Evolutionary conservation across 2,888 invertebrate species (phyloP), one percentile per base, ranked within the genome.

Genomic region (Lasioglossum zephyrum): DNA sequence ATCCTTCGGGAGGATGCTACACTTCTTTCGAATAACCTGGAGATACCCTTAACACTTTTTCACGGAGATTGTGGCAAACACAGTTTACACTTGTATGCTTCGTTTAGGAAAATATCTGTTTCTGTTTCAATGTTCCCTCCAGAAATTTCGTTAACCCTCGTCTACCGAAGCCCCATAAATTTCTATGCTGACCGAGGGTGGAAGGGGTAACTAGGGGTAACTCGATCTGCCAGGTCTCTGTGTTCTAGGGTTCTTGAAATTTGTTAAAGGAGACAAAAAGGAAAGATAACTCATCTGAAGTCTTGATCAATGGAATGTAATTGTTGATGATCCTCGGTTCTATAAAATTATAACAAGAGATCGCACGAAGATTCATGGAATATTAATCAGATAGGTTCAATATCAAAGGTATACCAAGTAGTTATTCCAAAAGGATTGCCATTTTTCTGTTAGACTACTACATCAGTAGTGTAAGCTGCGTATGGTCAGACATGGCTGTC

Each of bases 11-110:
- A 53, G 57, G 53, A 60, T n/a, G 63, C 11, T 53, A 26, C 63
- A 36, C 76, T 31, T 73, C 49, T 80, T 66, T 18, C 57, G 77
- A 39, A 81, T 87, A 76, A 84, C 47, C 49, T 60, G 69, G 70
- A 3, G 22, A 4, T 5, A 5, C 39, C 31, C 39, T 66, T 39
- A 9, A 39, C 66, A 39, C 36, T 36, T 39, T 66, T 6, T 53
- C 22, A 53, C 53, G 0, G 53, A 22, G 53, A 53, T 22, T 22
- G 8, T 22, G 53, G 22, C 3, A 53, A 53, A 53, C 16, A 16
- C 16, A 18, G 47, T 16, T 47, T 47, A 16, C 4, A 47, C 47
- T 47, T 47, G 16, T 16, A 5, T 47, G 16, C 16, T 47, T 18
- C 16, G 16, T 47, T 47, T 16, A 47, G 16, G 47, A 16, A 16